Conservation (phyloP, 2,797 vertebrate species). For the Hybognathus amarus region DNA sequence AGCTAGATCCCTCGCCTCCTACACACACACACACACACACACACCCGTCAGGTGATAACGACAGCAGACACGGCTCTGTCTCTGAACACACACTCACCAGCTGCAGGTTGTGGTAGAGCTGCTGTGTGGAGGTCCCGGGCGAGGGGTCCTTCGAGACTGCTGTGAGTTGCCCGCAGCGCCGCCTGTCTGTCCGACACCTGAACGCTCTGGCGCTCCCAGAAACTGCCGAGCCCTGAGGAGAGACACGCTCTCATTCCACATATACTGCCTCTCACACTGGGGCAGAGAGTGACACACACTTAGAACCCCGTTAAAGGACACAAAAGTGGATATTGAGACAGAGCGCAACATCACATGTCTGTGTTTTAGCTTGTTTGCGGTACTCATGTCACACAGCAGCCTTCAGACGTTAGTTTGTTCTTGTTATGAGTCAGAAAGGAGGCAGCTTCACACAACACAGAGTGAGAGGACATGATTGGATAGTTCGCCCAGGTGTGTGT, state of each 20-base stretch:
- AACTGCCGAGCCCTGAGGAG: conserved; percentile 48
- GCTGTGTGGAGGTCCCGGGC: neutral
- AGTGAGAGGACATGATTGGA: too few species aligned
- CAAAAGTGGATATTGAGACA: too few species aligned
- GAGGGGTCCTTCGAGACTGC: conserved; percentile 20
- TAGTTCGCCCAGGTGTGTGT: too few species aligned
- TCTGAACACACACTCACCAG: conserved; percentile 40
- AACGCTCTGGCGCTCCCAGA: conserved; percentile 38
- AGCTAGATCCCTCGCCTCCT: conserved; percentile 62
- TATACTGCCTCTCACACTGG: conserved; percentile 43
- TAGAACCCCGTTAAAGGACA: neutral
- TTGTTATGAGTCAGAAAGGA: too few species aligned
- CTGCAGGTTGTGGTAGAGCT: conserved; percentile 24
- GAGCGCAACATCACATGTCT: too few species aligned
- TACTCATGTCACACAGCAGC: too few species aligned
- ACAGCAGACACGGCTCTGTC: neutral
- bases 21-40: conserved; percentile 8
- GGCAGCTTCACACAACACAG: too few species aligned
- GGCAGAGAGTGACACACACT: conserved; percentile 6
- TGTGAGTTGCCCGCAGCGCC: conserved; percentile 31
- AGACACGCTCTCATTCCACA: conserved; percentile 49
- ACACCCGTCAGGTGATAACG: neutral
- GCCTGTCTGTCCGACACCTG: conserved; percentile 50
- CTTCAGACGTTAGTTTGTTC: too few species aligned
- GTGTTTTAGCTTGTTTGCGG: too few species aligned